Percentiles rank a stretch among this genome's conserved stretches.
These are phyloP conservation scores for Garrulus glandarius DNA, from an alignment of 2,797 vertebrate genomes.

Conservation along the genomic window DNA sequence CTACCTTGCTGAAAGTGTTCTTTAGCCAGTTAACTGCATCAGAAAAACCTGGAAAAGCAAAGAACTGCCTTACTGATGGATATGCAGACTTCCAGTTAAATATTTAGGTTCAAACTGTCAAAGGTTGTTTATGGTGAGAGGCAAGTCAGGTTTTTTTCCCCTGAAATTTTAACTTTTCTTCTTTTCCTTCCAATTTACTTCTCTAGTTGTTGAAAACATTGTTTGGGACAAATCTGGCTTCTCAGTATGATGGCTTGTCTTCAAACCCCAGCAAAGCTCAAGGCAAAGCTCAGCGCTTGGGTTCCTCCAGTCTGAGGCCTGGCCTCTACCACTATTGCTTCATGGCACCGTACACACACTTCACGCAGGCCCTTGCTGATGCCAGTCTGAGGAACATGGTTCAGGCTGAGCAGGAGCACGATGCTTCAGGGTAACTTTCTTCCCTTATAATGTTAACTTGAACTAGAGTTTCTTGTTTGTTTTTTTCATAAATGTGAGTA, in stretches of 20 bases:
- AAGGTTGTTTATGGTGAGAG: neutral
- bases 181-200: neutral
- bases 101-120: neutral
- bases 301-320: slow-evolving; percentile 89
- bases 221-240: slow-evolving; percentile 97
- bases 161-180: neutral
- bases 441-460: neutral
- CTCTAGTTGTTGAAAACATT: slow-evolving; percentile 90
- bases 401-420: slow-evolving; percentile 92
- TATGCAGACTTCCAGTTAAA: neutral
- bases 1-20: neutral
- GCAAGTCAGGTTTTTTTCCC: rapidly evolving
- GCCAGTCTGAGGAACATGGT: slow-evolving; percentile 97
- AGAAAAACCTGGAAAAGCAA: neutral
- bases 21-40: neutral
- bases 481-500: neutral
- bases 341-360: slow-evolving; percentile 98
- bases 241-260: slow-evolving; percentile 88
- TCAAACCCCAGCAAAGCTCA: slow-evolving; percentile 88
- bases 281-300: slow-evolving; percentile 91
- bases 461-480: neutral
- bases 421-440: slow-evolving; percentile 86
- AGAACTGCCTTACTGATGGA: neutral
- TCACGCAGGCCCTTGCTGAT: slow-evolving; percentile 97
- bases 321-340: slow-evolving; percentile 99